Percentiles rank a stretch among this genome's conserved stretches.
These are phyloP conservation scores for Xyrichtys novacula DNA, from an alignment of 2,797 vertebrate species.

Conservation along the genomic window DNA sequence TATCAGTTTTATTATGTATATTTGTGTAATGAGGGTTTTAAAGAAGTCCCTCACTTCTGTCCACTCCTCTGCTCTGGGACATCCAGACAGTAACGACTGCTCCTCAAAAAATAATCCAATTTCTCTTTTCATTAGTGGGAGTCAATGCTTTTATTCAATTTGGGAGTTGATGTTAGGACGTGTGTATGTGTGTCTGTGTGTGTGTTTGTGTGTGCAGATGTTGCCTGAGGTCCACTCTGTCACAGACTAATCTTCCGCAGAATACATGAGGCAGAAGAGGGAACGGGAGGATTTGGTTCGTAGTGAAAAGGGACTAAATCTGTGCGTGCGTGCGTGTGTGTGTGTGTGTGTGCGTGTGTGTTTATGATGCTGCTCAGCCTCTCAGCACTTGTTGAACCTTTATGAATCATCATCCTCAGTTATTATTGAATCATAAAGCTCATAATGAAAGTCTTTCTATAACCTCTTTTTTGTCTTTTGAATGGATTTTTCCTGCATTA, in stretches of 20 bases:
- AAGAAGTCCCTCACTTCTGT: background rate
- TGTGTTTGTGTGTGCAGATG: background rate
- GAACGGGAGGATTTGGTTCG: conserved; percentile 62
- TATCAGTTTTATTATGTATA: too few relatives aligned
- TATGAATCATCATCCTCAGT: conserved; percentile 2
- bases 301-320: conserved; percentile 58
- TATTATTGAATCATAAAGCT: background rate
- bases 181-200: background rate
- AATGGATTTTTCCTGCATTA: conserved; percentile 10
- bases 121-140: background rate
- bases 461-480: conserved; percentile 1
- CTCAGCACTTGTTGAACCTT: conserved; percentile 27
- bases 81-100: background rate
- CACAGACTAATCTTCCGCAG: conserved; percentile 54
- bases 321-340: conserved; percentile 15
- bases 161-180: background rate
- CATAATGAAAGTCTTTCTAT: background rate
- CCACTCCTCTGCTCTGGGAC: background rate
- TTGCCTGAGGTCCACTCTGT: conserved; percentile 33
- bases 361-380: conserved; percentile 12
- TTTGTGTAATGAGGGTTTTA: background rate
- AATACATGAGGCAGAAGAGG: conserved; percentile 48
- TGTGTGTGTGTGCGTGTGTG: conserved; percentile 8
- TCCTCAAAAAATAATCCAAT: background rate
- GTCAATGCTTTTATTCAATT: conserved; percentile 1